These are phyloP conservation scores for Saguinus oedipus DNA, from an alignment of 2,797 vertebrate species.

Conservation along the genomic window DNA sequence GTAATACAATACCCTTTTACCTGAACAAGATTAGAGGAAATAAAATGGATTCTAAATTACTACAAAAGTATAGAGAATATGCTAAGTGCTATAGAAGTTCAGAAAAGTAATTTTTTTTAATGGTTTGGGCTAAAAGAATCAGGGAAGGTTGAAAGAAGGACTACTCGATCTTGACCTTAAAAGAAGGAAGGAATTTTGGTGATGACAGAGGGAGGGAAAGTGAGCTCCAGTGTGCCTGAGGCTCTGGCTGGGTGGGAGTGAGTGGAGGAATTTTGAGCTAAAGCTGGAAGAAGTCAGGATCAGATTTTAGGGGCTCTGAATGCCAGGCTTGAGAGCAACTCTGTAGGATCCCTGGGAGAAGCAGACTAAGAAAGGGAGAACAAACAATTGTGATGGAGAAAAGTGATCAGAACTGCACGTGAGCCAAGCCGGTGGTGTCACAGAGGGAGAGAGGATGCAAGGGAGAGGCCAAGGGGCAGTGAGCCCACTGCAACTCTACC, in stretches of 20 bases:
- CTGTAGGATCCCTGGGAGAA: no score
- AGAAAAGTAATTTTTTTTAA: neutral
- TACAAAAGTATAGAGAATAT: neutral
- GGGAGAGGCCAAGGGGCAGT: neutral
- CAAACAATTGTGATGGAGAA: rapidly evolving
- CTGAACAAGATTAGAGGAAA: neutral
- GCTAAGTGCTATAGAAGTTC: neutral
- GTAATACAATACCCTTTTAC: neutral
- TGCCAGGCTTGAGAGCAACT: neutral
- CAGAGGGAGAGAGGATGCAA: neutral
- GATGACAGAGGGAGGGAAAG: neutral
- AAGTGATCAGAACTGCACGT: neutral
- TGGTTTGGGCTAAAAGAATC: neutral
- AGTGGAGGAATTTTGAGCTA: neutral
- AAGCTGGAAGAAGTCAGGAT: neutral
- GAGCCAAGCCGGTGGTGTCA: neutral
- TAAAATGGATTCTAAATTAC: neutral
- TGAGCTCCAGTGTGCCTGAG: neutral
- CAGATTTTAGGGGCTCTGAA: neutral
- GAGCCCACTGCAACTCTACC: neutral
- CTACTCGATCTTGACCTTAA: neutral
- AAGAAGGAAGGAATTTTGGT: neutral
- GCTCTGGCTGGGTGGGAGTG: neutral
- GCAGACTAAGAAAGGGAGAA: neutral
- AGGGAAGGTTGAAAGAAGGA: neutral